A percentile compares a stretch with the other conserved stretches of the same genome.
Evolutionary conservation across 2,797 vertebrate genomes (phyloP).

Genomic region (Falco columbarius): DNA sequence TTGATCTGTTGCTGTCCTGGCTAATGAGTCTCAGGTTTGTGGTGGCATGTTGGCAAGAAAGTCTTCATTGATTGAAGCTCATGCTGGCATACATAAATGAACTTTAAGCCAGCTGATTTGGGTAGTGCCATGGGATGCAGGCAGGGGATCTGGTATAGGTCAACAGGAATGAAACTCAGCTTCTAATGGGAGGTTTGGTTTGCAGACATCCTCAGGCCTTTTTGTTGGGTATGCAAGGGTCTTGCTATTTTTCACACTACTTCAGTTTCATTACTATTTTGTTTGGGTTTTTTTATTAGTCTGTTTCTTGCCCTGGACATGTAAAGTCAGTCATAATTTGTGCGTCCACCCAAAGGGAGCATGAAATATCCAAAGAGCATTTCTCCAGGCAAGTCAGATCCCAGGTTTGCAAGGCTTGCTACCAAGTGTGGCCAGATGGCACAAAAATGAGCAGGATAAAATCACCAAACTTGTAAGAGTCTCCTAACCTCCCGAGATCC

Average conservation of each 20-base stretch:
- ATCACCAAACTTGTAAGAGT: not conserved
- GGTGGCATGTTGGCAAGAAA: not conserved
- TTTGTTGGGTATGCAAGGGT: not conserved
- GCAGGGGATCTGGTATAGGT: not conserved
- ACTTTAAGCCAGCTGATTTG: not conserved
- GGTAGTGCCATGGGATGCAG: not conserved
- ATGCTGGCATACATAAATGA: not conserved
- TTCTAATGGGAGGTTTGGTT: not conserved
- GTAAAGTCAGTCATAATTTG: not conserved
- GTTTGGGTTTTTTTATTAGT: not conserved
- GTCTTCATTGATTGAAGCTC: not conserved
- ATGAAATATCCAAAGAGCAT: not conserved
- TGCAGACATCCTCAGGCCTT: not conserved
- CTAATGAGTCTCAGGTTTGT: not conserved
- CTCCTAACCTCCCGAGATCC: not conserved
- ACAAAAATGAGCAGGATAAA: not conserved
- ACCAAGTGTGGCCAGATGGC: not conserved
- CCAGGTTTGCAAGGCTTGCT: not conserved
- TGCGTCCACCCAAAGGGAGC: not conserved
- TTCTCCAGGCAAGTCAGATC: not conserved
- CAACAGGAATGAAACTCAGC: not conserved
- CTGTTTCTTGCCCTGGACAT: not conserved
- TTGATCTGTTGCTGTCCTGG: not conserved
- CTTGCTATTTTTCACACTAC: not conserved
- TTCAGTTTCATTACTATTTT: not conserved